These are phyloP conservation scores for Eulithis testata DNA, from an alignment of 2,888 invertebrate genomes.

Conservation along the genomic window DNA sequence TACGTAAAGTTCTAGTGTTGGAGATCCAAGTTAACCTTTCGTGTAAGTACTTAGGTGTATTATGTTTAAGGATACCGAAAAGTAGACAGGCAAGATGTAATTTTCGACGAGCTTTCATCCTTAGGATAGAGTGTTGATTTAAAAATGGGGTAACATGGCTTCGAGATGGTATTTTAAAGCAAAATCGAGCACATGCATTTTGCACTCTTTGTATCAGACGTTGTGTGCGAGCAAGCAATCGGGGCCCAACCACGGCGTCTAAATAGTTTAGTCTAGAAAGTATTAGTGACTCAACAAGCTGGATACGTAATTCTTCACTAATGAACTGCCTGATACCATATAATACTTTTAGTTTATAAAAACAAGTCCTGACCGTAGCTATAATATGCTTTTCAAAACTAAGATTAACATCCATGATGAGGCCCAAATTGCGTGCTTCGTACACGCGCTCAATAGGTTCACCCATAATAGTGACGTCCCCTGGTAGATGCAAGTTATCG, in stretches of 20 bases:
- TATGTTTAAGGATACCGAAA: no score
- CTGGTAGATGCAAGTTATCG: background rate
- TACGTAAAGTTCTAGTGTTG: background rate
- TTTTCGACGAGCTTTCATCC: no score
- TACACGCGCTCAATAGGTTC: background rate
- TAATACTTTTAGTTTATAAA: constrained; percentile 1
- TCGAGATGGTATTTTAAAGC: background rate
- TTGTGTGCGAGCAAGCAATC: background rate
- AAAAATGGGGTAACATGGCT: background rate
- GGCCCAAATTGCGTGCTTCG: background rate
- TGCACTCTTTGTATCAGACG: background rate
- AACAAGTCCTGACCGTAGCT: background rate
- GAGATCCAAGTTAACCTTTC: background rate
- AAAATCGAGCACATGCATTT: background rate
- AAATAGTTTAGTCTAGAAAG: background rate
- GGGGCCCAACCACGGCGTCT: background rate
- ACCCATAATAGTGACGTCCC: background rate
- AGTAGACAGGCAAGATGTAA: no score
- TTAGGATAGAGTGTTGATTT: no score
- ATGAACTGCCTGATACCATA: background rate
- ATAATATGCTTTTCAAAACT: background rate
- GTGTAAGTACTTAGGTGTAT: no score
- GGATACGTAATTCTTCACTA: background rate
- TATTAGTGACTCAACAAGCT: background rate
- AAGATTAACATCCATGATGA: background rate